Base-by-base conservation (phyloP, 2,797 vertebrate genomes). In the Notoglanidium macrostoma region DNA sequence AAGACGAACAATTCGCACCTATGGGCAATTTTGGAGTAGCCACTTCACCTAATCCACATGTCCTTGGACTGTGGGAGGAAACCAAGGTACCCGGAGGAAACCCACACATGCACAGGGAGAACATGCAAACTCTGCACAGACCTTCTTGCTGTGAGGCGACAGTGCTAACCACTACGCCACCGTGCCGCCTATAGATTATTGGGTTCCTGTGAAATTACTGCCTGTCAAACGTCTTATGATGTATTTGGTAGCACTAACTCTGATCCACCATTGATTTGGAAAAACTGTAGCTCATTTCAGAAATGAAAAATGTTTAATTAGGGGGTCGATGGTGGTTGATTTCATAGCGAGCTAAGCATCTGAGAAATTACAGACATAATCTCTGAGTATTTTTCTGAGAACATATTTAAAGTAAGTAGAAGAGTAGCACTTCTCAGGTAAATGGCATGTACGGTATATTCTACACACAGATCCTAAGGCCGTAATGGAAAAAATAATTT, bases 261-360 rank as follows among this genome's bases (percentile, higher is more conserved):
- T 14, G 5, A 57, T 23, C 8, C 65, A 73, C 32, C 77, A 19
- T 32, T 81, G 40, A 70, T 81, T 15, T 63, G 32, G 19, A 72
- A 78, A 72, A 73, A 63, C 8, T 40, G n/a, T 59, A 46, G 32
- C 57, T 83, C 11, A 67, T 83, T 84, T 84, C 35, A 87, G 72
- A 46, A 55, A 40, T 83, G 57, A 54, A 73, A 83, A 54, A 65
- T 32, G 63, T 87, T 87, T 87, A 68, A 67, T 84, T 77, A 83
- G 23, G 10, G 21, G 23, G 29, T 83, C 46, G 19, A 54, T 23
- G 21, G 21, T 54, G 14, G 21, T 55, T 67, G 68, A 76, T 83
- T 83, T 80, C 23, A 67, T 65, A 55, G 7, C 57, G 72, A 55
- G 57, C 17, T 77, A 49, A 83, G 59, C 68, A 40, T 83, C 23